Conservation (phyloP, 2,888 invertebrate genomes). For the Cyrtodaria siliqua region DNA sequence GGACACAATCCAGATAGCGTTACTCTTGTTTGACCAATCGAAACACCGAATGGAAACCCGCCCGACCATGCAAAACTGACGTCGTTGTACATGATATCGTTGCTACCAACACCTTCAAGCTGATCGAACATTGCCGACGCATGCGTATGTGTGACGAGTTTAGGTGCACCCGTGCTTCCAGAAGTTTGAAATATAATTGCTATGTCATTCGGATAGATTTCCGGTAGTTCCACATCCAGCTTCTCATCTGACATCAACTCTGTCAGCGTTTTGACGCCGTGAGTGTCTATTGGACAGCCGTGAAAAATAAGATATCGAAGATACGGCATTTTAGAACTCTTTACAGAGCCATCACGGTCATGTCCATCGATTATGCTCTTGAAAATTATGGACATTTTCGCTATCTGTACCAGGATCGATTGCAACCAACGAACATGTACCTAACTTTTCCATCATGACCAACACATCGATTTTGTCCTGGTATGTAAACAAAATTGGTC, state of each 20-base stretch:
- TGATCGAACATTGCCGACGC: no score
- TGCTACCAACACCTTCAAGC: background rate
- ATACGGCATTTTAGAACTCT: slow-evolving; percentile 23
- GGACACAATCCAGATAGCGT: slow-evolving; percentile 23
- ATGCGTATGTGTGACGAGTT: slow-evolving; percentile 13
- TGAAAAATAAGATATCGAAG: slow-evolving; percentile 28
- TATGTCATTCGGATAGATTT: slow-evolving; percentile 6
- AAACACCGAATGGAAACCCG: slow-evolving; percentile 23
- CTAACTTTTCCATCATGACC: slow-evolving; percentile 32
- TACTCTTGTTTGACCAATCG: slow-evolving; percentile 29
- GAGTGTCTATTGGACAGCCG: background rate
- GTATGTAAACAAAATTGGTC: slow-evolving; percentile 39
- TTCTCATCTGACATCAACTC: background rate
- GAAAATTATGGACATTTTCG: slow-evolving; percentile 31
- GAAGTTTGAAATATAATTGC: slow-evolving; percentile 31
- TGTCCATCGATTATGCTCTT: slow-evolving; percentile 11
- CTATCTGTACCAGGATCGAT: slow-evolving; percentile 31
- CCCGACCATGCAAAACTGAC: slow-evolving; percentile 30
- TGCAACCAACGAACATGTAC: slow-evolving; percentile 24
- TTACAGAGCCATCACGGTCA: slow-evolving; percentile 8
- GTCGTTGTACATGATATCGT: slow-evolving; percentile 9
- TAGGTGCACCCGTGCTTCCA: slow-evolving; percentile 37
- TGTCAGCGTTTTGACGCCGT: background rate
- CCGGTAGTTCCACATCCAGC: background rate
- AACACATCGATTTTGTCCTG: slow-evolving; percentile 46